Base-by-base conservation (phyloP, 1,140 invertebrate genomes). In the Maconellicoccus hirsutus region DNA sequence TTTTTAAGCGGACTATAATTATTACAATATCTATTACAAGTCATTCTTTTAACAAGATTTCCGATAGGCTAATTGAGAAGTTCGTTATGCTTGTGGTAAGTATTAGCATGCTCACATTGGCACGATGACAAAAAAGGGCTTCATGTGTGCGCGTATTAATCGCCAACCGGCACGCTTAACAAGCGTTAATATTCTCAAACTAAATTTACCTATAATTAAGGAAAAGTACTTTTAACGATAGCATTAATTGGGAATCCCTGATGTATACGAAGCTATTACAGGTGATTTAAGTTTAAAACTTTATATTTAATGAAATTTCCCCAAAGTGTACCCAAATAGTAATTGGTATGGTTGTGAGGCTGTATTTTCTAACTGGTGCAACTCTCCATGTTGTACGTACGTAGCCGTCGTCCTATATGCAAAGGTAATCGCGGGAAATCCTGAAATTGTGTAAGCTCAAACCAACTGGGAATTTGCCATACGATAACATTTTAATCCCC, bases 371-470 rank as follows among this genome's bases (percentile, higher is more conserved):
- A 52, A 52, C 4, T 19, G 42, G 42, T 52, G 42, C n/a, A 16
- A 52, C 42, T 16, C 29, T 12, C 29, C 29, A 6, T 33, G 42
- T 52, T 52, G n/a, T 19, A 52, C 42, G 29, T 33, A 33, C 29
- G n/a, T n/a, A n/a, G n/a, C 42, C 42, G 42, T 33, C 29, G 29
- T 33, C 29, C 29, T 33, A 16, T 19, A 19, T 52, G 42, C 42
- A 19, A 33, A 52, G 42, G 42, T 52, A 52, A 52, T 52, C 42
- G 42, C 42, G 42, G 42, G 12, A 52, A 52, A 52, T 52, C 42
- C 42, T 52, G 42, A 52, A 52, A 52, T 52, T 52, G 42, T 52
- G 42, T 52, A 52, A 52, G 42, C 42, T 52, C 42, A 52, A 52
- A 52, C 42, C 42, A 52, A 52, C 42, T 19, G 42, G 42, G 42